Evolutionary conservation across 2,113 vertebrate species (phyloP).

Genomic region (Barnardius zonarius): DNA sequence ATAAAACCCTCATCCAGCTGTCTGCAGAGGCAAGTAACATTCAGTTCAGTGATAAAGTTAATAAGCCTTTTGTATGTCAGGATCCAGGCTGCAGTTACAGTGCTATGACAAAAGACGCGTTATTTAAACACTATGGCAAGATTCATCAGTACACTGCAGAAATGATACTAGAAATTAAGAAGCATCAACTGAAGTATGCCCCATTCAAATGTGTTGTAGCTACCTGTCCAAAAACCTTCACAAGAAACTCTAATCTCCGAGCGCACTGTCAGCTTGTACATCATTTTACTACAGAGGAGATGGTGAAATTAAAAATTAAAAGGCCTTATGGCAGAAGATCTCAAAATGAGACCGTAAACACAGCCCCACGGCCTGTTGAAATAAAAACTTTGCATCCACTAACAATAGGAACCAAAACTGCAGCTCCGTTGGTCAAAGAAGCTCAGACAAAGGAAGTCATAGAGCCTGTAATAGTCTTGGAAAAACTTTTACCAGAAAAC

Average conservation of each 20-base stretch:
- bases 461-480: slow-evolving; percentile 49
- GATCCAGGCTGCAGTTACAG: slow-evolving; percentile 83
- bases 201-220: slow-evolving; percentile 90
- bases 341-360: slow-evolving; percentile 63
- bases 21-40: slow-evolving; percentile 68
- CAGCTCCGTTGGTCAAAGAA: slow-evolving; percentile 35
- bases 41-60: slow-evolving; percentile 68
- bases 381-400: slow-evolving; percentile 50
- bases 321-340: slow-evolving; percentile 79
- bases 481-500: slow-evolving; percentile 63
- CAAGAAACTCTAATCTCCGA: slow-evolving; percentile 94
- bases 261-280: slow-evolving; percentile 89
- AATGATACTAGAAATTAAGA: slow-evolving; percentile 89
- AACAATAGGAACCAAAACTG: slow-evolving; percentile 58
- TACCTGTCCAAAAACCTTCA: slow-evolving; percentile 91
- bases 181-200: slow-evolving; percentile 87
- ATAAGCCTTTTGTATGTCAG: slow-evolving; percentile 88
- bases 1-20: slow-evolving; percentile 54
- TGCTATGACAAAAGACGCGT: slow-evolving; percentile 88
- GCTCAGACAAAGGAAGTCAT: slow-evolving; percentile 40
- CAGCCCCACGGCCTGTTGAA: slow-evolving; percentile 44
- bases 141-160: slow-evolving; percentile 87
- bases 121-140: slow-evolving; percentile 93
- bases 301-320: slow-evolving; percentile 87
- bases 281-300: slow-evolving; percentile 86